These are phyloP conservation scores for Eriosoma lanigerum DNA, from an alignment of 1,140 invertebrate genomes.

Conservation along the genomic window DNA sequence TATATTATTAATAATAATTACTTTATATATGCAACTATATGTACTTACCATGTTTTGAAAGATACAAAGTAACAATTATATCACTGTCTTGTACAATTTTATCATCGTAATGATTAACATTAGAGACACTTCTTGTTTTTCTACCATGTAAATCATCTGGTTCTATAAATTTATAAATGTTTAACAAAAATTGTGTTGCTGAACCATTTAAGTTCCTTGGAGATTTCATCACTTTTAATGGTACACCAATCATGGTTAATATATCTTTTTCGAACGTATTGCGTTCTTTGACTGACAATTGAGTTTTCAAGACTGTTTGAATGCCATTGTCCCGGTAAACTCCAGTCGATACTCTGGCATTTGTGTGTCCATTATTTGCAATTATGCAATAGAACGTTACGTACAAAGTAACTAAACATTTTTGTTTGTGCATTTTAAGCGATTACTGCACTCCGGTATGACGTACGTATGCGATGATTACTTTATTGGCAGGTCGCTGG, in stretches of 20 bases:
- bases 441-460: no score
- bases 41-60: slow-evolving; percentile 79
- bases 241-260: slow-evolving; percentile 79
- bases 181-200: slow-evolving; percentile 83
- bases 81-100: slow-evolving; percentile 84
- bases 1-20: no score
- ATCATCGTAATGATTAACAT: slow-evolving; percentile 62
- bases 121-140: slow-evolving; percentile 64
- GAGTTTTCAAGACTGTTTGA: slow-evolving; percentile 78
- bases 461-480: no score
- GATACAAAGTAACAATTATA: slow-evolving; percentile 80
- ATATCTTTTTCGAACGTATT: slow-evolving; percentile 84
- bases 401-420: background rate
- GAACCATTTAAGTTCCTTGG: slow-evolving; percentile 65
- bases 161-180: slow-evolving; percentile 80
- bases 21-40: background rate
- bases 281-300: slow-evolving; percentile 73
- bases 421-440: background rate
- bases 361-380: background rate
- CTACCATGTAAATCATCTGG: slow-evolving; percentile 64
- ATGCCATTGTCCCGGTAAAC: slow-evolving; percentile 89
- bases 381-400: background rate
- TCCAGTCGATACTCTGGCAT: slow-evolving; percentile 61
- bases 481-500: no score
- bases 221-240: slow-evolving; percentile 69